phyloP scores from a whole-genome alignment of 2,113 vertebrate genomes.

The Trachemys scripta region DNA sequence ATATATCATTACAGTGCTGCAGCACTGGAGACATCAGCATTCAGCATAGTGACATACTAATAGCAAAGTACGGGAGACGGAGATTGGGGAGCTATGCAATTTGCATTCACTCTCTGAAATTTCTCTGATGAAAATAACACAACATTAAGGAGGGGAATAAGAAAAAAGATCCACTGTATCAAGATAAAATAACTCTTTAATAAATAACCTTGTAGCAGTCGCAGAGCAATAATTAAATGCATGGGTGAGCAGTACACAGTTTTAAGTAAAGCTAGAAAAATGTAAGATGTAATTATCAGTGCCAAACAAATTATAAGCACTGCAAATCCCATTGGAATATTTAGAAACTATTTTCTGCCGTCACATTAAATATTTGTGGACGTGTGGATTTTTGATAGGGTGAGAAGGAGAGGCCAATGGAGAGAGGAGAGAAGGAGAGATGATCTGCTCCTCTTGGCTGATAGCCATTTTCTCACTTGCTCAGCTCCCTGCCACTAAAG shows the following conservation, averaged over 20 bases:
- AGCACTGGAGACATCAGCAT: constrained; percentile 77
- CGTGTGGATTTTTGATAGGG: constrained; percentile 73
- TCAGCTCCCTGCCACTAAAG: constrained; percentile 7
- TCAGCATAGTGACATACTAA: constrained; percentile 82
- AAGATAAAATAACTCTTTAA: constrained; percentile 87
- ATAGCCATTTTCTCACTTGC: constrained; percentile 26
- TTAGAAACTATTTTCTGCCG: constrained; percentile 81
- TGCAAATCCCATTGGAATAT: constrained; percentile 81
- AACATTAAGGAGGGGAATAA: constrained; percentile 80
- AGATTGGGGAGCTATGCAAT: constrained; percentile 78
- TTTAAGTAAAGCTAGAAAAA: constrained; percentile 84
- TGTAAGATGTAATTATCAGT: constrained; percentile 82
- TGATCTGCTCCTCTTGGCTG: constrained; percentile 33
- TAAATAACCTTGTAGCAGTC: constrained; percentile 85
- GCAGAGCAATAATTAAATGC: constrained; percentile 86
- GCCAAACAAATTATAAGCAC: constrained; percentile 84
- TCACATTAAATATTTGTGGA: constrained; percentile 80
- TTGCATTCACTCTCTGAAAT: constrained; percentile 82
- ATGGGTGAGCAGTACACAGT: constrained; percentile 78
- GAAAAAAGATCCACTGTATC: constrained; percentile 82
- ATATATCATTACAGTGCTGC: constrained; percentile 79
- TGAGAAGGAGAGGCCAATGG: not conserved
- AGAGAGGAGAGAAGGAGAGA: constrained; percentile 37
- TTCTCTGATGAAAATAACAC: constrained; percentile 88
- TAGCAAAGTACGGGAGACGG: constrained; percentile 76